Base-by-base conservation (phyloP, 2,888 invertebrate genomes). In the Acronicta psi region DNA sequence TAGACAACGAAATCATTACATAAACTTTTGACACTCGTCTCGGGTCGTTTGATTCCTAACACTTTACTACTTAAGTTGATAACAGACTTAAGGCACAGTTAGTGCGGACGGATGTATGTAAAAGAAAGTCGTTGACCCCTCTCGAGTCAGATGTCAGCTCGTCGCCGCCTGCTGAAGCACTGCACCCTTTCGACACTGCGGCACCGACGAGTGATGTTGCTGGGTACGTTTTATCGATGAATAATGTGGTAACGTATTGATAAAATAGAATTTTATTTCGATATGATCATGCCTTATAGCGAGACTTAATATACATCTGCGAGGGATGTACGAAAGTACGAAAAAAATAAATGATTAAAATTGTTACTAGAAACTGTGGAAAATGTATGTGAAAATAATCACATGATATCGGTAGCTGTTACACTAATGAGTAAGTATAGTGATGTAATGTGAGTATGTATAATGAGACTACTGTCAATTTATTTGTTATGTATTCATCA, bases 121-220 rank as follows among this genome's bases (percentile, higher is more conserved):
- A 81, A 86, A 78, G 70, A 76, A 84, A 75, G 78, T 69, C 91
- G 75, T 79, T 88, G 91, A 92, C 89, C 91, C 82, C 83, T 80
- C 90, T 85, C 73, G 82, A 90, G 88, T 91, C 87, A 86, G 87
- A 88, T 89, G 89, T 87, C 91, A 88, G 89, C 86, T 78, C 83
- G 82, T 78, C 83, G 85, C 80, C 80, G 80, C 73, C 75, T 67
- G 77, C 86, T 88, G 85, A 88, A 90, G 88, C 84, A 86, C 89
- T 88, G 89, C 91, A 89, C 91, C 91, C 92, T 92, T 90, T 91
- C 92, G 91, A 91, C 91, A 91, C 86, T 89, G 91, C 88, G 88
- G 89, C 88, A 88, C 84, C 86, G 67, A 59, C 17, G 81, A 91
- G 91, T 74, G 87, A 79, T 77, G 90, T 53, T 50, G 16, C 43